Percentiles rank a stretch among this genome's conserved stretches.
phyloP scores from a whole-genome alignment of 2,888 invertebrate genomes.

The Dryocosmus kuriphilus region DNA sequence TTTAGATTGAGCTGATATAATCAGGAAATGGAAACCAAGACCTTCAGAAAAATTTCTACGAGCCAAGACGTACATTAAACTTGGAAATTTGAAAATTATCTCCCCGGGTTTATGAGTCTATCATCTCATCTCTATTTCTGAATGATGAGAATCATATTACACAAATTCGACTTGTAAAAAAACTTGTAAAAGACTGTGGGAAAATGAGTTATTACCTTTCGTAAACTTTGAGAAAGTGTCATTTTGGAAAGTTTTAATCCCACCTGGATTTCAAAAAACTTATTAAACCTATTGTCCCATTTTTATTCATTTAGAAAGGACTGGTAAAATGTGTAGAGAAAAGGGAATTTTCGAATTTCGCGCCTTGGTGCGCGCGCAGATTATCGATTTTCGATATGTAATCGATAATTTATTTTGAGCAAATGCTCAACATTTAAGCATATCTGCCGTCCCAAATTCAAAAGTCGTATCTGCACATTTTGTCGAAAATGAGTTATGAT shows the following conservation, averaged over 20 bases:
- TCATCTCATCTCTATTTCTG: background rate
- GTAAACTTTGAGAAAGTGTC: background rate
- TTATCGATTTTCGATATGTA: background rate
- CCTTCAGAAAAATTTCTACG: constrained; percentile 65
- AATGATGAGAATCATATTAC: background rate
- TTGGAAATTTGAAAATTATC: constrained; percentile 1
- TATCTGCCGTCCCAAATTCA: no score
- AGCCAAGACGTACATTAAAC: constrained; percentile 18
- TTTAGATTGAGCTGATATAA: no score
- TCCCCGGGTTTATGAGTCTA: background rate
- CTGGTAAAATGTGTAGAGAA: no score
- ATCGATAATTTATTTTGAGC: background rate
- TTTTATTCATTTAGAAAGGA: background rate
- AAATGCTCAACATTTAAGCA: no score
- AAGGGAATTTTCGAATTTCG: background rate
- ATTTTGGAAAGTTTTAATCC: background rate
- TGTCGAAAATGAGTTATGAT: no score
- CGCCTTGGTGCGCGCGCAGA: background rate
- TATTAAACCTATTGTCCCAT: background rate
- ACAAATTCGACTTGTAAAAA: background rate
- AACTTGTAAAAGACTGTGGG: background rate
- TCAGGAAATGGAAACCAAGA: constrained; percentile 68
- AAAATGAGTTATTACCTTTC: background rate
- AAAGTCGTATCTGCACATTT: no score
- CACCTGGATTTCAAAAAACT: no score